These are phyloP conservation scores for Amblyopsis hoosieri DNA, from an alignment of 2,797 vertebrate species.

Conservation along the genomic window DNA sequence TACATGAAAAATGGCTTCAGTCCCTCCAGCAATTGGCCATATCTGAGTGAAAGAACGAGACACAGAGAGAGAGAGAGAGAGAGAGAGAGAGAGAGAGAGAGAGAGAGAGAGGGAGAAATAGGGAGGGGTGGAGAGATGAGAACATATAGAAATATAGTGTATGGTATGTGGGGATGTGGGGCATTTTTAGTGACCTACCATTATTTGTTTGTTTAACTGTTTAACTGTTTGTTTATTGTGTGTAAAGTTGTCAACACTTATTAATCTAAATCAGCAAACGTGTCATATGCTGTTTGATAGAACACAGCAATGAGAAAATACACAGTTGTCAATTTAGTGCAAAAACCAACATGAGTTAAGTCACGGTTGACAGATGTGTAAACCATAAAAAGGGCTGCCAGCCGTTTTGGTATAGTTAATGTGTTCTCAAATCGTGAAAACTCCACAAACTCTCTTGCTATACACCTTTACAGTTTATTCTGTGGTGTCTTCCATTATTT, in stretches of 20 bases:
- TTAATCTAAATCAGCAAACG: background rate
- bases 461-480: constrained; percentile 41
- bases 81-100: background rate
- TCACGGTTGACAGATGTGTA: constrained; percentile 45
- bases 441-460: constrained; percentile 35
- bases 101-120: constrained; percentile 3
- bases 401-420: constrained; percentile 6
- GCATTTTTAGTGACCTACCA: background rate
- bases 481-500: constrained; percentile 53
- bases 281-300: constrained; percentile 23
- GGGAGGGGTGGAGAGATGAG: background rate
- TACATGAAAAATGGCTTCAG: constrained; percentile 78
- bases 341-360: constrained; percentile 36
- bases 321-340: constrained; percentile 6
- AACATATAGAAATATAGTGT: background rate
- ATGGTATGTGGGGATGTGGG: background rate
- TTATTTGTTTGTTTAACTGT: background rate
- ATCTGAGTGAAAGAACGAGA: constrained; percentile 35
- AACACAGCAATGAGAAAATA: constrained; percentile 7
- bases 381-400: constrained; percentile 12
- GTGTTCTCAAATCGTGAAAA: constrained; percentile 32
- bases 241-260: constrained; percentile 5
- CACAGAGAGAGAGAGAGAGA: background rate
- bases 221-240: background rate
- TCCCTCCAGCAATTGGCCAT: constrained; percentile 70